Percentiles rank a stretch among this genome's conserved stretches.
phyloP scores from a whole-genome alignment of 92 coral and sea anemone species.

The Umimayanthus chanpuru region DNA sequence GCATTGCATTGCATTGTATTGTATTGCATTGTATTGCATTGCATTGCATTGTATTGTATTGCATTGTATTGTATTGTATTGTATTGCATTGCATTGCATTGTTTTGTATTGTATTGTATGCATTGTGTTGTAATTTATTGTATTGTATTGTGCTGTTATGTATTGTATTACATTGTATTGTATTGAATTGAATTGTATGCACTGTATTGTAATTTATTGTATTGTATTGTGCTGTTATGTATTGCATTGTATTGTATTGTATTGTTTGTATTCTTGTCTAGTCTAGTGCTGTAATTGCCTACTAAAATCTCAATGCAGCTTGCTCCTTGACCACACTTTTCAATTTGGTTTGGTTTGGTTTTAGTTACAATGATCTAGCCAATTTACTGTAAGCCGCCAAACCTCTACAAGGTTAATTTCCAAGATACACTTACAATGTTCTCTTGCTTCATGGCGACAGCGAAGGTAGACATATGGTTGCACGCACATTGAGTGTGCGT shows the following conservation, averaged over 20 bases:
- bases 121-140: no score
- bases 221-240: not conserved
- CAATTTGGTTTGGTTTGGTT: not conserved
- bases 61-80: no score
- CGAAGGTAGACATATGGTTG: constrained; percentile 66
- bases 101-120: no score
- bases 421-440: constrained; percentile 46
- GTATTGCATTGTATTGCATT: no score
- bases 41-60: no score
- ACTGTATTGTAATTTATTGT: no score
- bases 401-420: not conserved
- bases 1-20: no score
- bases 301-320: not conserved
- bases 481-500: constrained; percentile 70
- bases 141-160: not conserved
- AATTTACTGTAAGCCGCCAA: no score
- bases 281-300: not conserved
- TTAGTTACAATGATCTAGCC: not conserved
- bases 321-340: not conserved
- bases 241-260: not conserved
- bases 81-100: no score
- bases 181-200: no score
- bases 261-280: not conserved
- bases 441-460: constrained; percentile 66
- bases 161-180: not conserved